These are phyloP conservation scores for Sebastes umbrosus DNA, from an alignment of 2,797 vertebrate species.

Conservation along the genomic window DNA sequence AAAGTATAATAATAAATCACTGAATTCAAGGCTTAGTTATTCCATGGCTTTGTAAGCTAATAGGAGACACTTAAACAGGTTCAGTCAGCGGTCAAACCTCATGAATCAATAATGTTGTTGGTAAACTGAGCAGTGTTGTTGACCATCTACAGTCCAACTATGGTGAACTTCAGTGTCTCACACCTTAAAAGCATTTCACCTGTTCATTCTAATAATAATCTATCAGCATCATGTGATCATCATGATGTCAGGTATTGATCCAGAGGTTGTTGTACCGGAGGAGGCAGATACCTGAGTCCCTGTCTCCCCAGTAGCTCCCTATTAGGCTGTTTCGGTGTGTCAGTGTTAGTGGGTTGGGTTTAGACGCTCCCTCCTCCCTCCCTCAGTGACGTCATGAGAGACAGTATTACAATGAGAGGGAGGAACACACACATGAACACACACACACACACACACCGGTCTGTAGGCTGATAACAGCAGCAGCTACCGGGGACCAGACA, in stretches of 20 bases:
- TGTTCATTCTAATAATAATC: background rate
- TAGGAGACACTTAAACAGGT: background rate
- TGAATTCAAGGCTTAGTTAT: background rate
- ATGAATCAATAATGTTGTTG: slow-evolving; percentile 31
- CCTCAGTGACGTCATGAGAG: slow-evolving; percentile 53
- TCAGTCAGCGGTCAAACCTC: slow-evolving; percentile 12
- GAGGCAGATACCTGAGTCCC: no score
- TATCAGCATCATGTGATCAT: background rate
- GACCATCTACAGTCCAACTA: background rate
- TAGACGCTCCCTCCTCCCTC: slow-evolving; percentile 25
- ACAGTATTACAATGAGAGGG: background rate
- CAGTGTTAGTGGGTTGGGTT: slow-evolving; percentile 39
- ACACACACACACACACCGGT: background rate
- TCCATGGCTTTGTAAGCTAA: slow-evolving; percentile 18
- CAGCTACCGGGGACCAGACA: background rate
- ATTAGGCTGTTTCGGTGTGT: slow-evolving; percentile 42
- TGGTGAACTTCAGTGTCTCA: background rate
- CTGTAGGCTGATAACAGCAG: background rate
- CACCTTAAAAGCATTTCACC: background rate
- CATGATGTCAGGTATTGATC: background rate
- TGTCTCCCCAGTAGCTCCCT: slow-evolving; percentile 21
- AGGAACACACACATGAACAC: background rate
- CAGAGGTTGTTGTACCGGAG: background rate
- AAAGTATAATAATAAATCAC: slow-evolving; percentile 4
- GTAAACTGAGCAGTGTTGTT: slow-evolving; percentile 26